These are phyloP conservation scores for Podilymbus podiceps DNA, from an alignment of 2,113 vertebrate genomes.

Conservation along the genomic window DNA sequence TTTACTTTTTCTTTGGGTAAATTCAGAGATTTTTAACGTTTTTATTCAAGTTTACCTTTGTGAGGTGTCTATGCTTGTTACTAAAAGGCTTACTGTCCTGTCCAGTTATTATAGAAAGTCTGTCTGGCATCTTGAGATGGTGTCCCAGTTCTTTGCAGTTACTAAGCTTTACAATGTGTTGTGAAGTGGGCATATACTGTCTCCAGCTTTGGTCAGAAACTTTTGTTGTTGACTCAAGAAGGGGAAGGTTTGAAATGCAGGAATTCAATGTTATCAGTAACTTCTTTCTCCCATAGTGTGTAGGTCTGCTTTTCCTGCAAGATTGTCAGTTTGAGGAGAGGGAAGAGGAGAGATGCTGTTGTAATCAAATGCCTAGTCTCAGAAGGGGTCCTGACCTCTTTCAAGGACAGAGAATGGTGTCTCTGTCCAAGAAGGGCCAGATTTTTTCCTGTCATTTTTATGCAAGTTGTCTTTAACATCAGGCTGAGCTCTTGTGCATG, in stretches of 20 bases:
- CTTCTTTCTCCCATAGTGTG: neutral
- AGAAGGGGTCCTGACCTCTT: neutral
- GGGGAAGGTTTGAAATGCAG: neutral
- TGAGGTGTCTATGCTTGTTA: neutral
- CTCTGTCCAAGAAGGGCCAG: neutral
- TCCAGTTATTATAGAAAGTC: neutral
- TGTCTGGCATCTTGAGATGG: fast-evolving
- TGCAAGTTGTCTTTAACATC: neutral
- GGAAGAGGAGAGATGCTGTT: fast-evolving
- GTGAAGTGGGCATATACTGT: fast-evolving
- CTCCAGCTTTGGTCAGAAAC: neutral
- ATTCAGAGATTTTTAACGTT: neutral
- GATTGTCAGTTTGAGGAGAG: neutral
- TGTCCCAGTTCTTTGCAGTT: neutral
- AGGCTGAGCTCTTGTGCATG: fast-evolving
- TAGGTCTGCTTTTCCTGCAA: neutral
- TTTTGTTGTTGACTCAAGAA: neutral
- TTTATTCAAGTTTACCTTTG: neutral
- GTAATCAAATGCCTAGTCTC: neutral
- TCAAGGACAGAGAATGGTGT: neutral
- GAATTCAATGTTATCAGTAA: neutral
- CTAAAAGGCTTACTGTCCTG: neutral
- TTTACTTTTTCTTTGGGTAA: neutral
- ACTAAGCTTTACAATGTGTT: fast-evolving
- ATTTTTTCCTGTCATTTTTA: neutral